Conservation (phyloP, 2,888 invertebrate species). For the Heliconius aoede region DNA sequence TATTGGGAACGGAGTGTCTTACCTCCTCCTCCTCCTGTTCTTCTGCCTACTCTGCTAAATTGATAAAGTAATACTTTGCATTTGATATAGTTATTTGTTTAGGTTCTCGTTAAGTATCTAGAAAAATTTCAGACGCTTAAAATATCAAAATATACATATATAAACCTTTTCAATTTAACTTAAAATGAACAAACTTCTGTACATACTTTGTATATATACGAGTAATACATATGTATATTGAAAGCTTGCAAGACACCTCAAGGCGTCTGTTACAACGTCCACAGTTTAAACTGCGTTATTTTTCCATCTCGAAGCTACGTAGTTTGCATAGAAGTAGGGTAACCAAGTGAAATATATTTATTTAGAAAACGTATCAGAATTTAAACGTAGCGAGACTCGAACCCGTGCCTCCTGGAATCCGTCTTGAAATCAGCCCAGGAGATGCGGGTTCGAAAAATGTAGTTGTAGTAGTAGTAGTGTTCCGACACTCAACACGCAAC, state of each 20-base stretch:
- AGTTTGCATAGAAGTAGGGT: constrained; percentile 48
- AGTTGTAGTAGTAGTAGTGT: too few relatives aligned
- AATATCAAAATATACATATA: not conserved
- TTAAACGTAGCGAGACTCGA: too few relatives aligned
- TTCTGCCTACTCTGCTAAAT: too few relatives aligned
- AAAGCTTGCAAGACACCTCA: constrained; percentile 27
- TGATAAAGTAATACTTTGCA: too few relatives aligned
- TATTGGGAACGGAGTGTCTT: too few relatives aligned
- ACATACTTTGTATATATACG: not conserved
- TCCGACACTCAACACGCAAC: too few relatives aligned
- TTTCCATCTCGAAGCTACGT: constrained; percentile 50
- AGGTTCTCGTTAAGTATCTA: not conserved
- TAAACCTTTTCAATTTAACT: constrained; percentile 19
- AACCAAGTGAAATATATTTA: constrained; percentile 21
- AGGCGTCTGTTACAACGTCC: constrained; percentile 40
- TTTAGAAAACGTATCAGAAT: too few relatives aligned
- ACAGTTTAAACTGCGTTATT: constrained; percentile 52
- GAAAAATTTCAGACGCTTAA: not conserved
- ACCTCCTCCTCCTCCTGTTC: too few relatives aligned
- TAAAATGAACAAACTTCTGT: constrained; percentile 14
- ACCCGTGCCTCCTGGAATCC: too few relatives aligned
- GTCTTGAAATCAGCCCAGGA: too few relatives aligned
- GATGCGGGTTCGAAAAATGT: too few relatives aligned
- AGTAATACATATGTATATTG: constrained; percentile 28
- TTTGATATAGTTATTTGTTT: not conserved